Evolutionary conservation across 2,888 invertebrate genomes (phyloP), one percentile per base, ranked within the genome.

Genomic region (Chloroclystis v-ata): DNA sequence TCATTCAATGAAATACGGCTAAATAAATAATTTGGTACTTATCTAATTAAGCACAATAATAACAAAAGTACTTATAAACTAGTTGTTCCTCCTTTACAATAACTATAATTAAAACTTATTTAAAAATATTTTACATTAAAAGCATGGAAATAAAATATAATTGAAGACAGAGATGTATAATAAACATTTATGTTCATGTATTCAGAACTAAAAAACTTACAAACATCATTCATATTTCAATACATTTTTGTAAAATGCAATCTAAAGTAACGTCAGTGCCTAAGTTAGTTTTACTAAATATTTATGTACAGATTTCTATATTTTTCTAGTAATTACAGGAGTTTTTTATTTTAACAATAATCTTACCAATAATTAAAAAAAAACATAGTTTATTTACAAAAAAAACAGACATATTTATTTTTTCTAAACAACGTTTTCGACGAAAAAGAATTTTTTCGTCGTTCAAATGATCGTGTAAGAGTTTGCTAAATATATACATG

Each of bases 21-120:
- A 20, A 20, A 20, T 20, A 5, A 20, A 20, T 20, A 20, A 5
- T 20, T 20, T 2, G 2, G 5, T 4, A 20, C 2, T 20, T 20
- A 20, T 4, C 20, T 20, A 20, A 20, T 13, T 10, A 9, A 14
- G 9, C 13, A 13, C n/a, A n/a, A 33, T 6, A 10, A 33, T 33
- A 33, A 6, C 6, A 14, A 32, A 29, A 20, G 24, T 47, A 47
- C 81, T 83, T 84, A 84, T 24, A n/a, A 37, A 12, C 82, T 85
- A 85, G 67, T 85, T 85, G 85, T 77, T 85, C 85, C 85, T 82
- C 85, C 74, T 80, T 80, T 80, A 82, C 78, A 46, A 49, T 43
- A n/a, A n/a, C n/a, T n/a, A 41, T 2, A 37, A 43, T 37, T 40
- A 28, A 32, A 37, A 39, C 37, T 43, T 35, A 43, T n/a, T n/a